These are phyloP conservation scores for Drosophila mercatorum DNA, from an alignment of 2,888 invertebrate genomes.

Conservation along the genomic window DNA sequence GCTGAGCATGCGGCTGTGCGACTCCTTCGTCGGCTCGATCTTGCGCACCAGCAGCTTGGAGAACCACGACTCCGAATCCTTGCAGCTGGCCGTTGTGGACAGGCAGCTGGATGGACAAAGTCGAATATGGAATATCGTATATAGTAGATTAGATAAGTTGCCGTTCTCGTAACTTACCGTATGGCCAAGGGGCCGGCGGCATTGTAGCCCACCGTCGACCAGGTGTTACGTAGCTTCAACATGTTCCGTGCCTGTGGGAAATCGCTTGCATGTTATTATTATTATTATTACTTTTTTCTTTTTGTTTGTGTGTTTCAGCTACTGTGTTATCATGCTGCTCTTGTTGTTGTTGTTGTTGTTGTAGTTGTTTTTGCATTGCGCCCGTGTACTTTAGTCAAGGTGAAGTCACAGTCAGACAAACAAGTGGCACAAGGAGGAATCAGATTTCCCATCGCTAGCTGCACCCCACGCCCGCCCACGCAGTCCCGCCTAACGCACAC, in stretches of 20 bases:
- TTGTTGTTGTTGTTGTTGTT: conserved; percentile 5
- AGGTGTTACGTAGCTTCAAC: conserved; percentile 71
- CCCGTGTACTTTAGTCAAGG: conserved; percentile 75
- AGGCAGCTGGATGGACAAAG: conserved; percentile 60
- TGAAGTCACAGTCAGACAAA: conserved; percentile 74
- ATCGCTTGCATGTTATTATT: conserved; percentile 50
- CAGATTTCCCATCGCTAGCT: conserved; percentile 30
- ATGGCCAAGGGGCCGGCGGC: conserved; percentile 46
- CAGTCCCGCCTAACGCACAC: neutral
- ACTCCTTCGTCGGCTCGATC: conserved; percentile 97
- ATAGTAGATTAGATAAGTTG: neutral
- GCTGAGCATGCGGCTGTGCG: conserved; percentile 98
- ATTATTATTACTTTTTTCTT: too few relatives aligned
- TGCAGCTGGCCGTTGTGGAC: conserved; percentile 68
- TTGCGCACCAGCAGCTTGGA: conserved; percentile 94
- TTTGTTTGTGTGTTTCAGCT: neutral
- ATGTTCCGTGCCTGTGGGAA: conserved; percentile 62
- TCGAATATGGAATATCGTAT: too few relatives aligned
- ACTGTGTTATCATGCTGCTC: conserved; percentile 40
- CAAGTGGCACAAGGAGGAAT: conserved; percentile 39
- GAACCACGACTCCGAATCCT: conserved; percentile 90
- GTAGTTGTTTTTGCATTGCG: conserved; percentile 38
- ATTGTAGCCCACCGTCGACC: conserved; percentile 44
- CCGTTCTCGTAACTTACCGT: conserved; percentile 43
- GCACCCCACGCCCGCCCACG: neutral